Evolutionary conservation across 2,113 vertebrate genomes (phyloP), one percentile per base, ranked within the genome.

Genomic region (Bubo blakistoni): DNA sequence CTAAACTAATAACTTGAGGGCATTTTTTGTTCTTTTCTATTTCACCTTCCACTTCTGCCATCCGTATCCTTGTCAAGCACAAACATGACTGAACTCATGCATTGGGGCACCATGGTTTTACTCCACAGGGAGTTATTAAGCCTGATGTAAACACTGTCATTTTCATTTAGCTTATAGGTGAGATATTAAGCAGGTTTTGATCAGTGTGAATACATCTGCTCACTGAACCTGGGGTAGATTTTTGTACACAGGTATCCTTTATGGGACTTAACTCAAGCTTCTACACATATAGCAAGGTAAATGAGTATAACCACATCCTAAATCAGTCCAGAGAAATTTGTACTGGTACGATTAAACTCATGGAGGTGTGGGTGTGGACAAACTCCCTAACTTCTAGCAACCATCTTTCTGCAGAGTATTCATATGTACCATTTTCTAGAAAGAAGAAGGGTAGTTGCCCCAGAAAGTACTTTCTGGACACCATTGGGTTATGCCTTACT

Each of bases 111-210:
- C 55, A 73, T 0, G 0, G 8, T 30, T 91, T 77, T 88, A 29
- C 26, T 82, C 58, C 70, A 49, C 5, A 5, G 42, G 16, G 38
- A 90, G 47, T 89, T 88, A 62, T 54, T 62, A 92, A 82, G 17
- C 42, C 58, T 47, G 70, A 54, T 58, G 42, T 51, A 92, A 94
- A 91, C 58, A 38, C 16, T 14, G 26, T 20, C 82, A 49, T 57
- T 89, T 70, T 79, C 27, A 32, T 76, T 79, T 61, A 69, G 54
- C 61, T 77, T 65, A 70, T 17, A 80, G 40, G 17, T 62, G 52
- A 85, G 42, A 83, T 47, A 44, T 81, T 63, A 77, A 88, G 54
- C 34, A 86, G 82, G 29, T 93, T 92, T 91, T 88, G 47, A 70
- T 59, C 38, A 73, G 16, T 26, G 34, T 87, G 74, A 81, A 69